Percentiles rank a stretch among this genome's conserved stretches.
Conservation (phyloP, 2,113 vertebrate species). For the Epinephelus cyanopodus region DNA sequence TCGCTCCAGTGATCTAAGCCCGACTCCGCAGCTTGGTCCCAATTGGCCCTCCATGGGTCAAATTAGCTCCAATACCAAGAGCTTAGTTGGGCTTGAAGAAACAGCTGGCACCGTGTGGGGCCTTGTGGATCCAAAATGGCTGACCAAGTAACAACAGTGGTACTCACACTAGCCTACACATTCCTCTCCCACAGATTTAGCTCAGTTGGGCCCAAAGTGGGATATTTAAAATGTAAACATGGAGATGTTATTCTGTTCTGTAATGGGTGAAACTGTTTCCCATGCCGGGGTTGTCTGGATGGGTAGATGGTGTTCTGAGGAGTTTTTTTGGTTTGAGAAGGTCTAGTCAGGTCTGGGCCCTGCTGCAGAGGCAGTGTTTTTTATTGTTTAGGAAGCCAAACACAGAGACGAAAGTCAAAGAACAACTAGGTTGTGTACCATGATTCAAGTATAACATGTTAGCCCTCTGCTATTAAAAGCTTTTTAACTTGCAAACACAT, state of each 20-base stretch:
- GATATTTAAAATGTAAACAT: slow-evolving; percentile 72
- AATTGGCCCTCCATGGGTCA: slow-evolving; percentile 70
- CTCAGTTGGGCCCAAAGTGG: slow-evolving; percentile 51
- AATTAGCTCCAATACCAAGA: slow-evolving; percentile 77
- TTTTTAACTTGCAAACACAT: not conserved
- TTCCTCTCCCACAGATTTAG: slow-evolving; percentile 74
- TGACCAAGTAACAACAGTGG: slow-evolving; percentile 46
- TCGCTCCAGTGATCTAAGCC: slow-evolving; percentile 76
- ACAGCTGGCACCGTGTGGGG: slow-evolving; percentile 79
- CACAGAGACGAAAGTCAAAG: not conserved
- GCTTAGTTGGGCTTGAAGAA: slow-evolving; percentile 77
- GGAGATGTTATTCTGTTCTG: slow-evolving; percentile 58
- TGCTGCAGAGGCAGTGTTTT: not conserved
- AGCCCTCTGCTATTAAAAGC: not conserved
- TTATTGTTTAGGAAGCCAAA: not conserved
- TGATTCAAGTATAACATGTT: not conserved
- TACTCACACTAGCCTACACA: slow-evolving; percentile 43
- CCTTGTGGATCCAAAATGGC: slow-evolving; percentile 71
- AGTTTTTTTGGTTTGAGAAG: slow-evolving; percentile 22
- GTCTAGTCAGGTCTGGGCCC: not conserved
- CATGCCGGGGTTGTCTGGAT: slow-evolving; percentile 36
- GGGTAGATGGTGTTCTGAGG: not conserved
- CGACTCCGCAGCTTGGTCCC: slow-evolving; percentile 58
- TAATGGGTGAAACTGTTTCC: slow-evolving; percentile 52
- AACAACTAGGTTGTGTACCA: not conserved